phyloP scores from a whole-genome alignment of 1,140 invertebrate species.

The Bombus waltoni region DNA sequence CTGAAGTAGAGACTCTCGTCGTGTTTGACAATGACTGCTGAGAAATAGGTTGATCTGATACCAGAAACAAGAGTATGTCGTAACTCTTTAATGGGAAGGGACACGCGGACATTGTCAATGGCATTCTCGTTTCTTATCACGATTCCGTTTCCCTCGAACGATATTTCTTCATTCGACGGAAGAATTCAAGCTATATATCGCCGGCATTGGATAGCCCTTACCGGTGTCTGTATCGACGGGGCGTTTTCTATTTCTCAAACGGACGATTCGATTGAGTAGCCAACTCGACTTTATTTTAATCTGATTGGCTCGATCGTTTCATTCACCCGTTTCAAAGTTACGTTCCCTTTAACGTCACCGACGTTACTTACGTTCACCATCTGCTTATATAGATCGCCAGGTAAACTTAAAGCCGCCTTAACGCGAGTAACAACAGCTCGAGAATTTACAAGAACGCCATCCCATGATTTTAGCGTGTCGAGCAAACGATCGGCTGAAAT shows the following conservation, averaged over 20 bases:
- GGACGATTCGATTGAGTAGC: slow-evolving; percentile 30
- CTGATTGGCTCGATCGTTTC: slow-evolving; percentile 1
- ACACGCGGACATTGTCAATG: not conserved
- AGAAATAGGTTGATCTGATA: slow-evolving; percentile 55
- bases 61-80: not conserved
- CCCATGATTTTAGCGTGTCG: not conserved
- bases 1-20: slow-evolving; percentile 8
- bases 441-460: not conserved
- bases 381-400: slow-evolving; percentile 25
- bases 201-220: too few relatives aligned
- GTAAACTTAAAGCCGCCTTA: not conserved
- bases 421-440: slow-evolving; percentile 1
- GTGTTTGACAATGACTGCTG: slow-evolving; percentile 14
- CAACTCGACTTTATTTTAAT: slow-evolving; percentile 44
- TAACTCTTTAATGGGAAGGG: not conserved
- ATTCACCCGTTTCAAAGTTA: not conserved
- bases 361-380: slow-evolving; percentile 3
- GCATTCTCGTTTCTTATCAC: slow-evolving; percentile 4
- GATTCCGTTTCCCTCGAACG: not conserved
- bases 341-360: slow-evolving; percentile 19
- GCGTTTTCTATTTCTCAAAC: slow-evolving; percentile 1
- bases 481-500: not conserved
- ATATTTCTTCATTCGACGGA: slow-evolving; percentile 6
- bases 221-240: not conserved
- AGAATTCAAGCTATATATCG: not conserved